Percentiles rank a stretch among this genome's conserved stretches.
Evolutionary conservation across 2,797 vertebrate species (phyloP).

Genomic region (Muscicapa striata): DNA sequence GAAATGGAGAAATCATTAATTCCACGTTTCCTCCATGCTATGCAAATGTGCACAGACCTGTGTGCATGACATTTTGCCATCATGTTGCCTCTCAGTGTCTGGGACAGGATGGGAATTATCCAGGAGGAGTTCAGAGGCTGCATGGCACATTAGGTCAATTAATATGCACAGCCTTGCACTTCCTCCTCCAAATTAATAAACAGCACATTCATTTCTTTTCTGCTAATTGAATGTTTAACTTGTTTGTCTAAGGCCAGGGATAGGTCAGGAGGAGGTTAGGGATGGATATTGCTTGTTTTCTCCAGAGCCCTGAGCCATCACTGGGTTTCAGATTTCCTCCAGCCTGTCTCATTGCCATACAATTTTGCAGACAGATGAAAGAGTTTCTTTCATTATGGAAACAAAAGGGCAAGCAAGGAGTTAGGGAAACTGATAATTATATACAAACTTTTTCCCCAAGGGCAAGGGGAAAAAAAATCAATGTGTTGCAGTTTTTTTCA

Average conservation of each 20-base stretch:
- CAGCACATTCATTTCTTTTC: constrained; percentile 22
- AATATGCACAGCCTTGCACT: constrained; percentile 4
- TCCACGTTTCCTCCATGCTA: neutral
- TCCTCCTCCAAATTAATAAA: constrained; percentile 59
- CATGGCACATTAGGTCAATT: neutral
- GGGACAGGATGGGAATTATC: constrained; percentile 8
- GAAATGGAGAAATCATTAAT: constrained; percentile 1
- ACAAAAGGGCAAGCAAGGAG: constrained; percentile 52
- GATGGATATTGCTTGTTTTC: constrained; percentile 43
- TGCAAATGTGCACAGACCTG: neutral
- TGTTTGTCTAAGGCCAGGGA: constrained; percentile 55
- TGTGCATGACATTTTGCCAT: neutral
- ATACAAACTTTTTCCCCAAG: constrained; percentile 16
- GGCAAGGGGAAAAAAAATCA: neutral
- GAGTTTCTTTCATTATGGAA: constrained; percentile 47
- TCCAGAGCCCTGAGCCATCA: neutral
- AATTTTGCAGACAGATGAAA: constrained; percentile 50
- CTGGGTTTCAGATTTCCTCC: constrained; percentile 39
- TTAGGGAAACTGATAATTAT: constrained; percentile 49
- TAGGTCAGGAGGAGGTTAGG: constrained; percentile 49
- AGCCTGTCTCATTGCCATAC: constrained; percentile 26
- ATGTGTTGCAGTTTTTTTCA: neutral
- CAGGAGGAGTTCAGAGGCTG: neutral
- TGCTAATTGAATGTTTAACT: constrained; percentile 69
- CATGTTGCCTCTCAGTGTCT: neutral